These are phyloP conservation scores for Callocephalon fimbriatum DNA, from an alignment of 2,113 vertebrate species.

Conservation along the genomic window DNA sequence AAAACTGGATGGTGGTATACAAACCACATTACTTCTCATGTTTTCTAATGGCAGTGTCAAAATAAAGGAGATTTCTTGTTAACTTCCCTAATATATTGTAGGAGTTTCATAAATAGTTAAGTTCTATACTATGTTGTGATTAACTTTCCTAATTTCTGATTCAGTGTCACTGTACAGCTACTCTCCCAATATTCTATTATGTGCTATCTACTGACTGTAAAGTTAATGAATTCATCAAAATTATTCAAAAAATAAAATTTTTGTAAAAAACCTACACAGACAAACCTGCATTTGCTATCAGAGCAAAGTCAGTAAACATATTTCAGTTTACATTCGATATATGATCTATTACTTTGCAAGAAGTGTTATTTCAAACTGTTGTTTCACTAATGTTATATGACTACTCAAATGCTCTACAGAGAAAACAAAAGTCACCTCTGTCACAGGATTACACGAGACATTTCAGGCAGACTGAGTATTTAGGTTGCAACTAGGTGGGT, in stretches of 20 bases:
- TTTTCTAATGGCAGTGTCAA: background rate
- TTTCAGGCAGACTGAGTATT: background rate
- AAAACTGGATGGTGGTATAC: background rate
- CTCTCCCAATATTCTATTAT: background rate
- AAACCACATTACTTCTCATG: background rate
- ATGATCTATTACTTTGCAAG: background rate
- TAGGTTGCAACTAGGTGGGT: background rate
- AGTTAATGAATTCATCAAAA: background rate
- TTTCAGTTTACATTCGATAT: background rate
- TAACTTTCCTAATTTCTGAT: background rate
- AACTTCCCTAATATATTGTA: background rate
- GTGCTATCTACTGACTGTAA: background rate
- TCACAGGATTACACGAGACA: background rate
- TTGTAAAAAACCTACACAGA: background rate
- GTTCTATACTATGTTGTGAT: background rate
- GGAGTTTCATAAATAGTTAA: background rate
- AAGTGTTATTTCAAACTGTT: background rate
- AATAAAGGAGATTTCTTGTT: background rate
- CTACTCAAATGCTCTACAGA: background rate
- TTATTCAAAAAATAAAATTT: background rate
- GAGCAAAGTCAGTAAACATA: background rate
- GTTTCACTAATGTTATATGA: background rate
- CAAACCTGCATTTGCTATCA: background rate
- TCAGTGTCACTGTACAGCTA: background rate
- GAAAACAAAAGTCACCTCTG: slow-evolving; percentile 36